phyloP scores from a whole-genome alignment of 1,140 invertebrate species.

The Dolichoris vasculosae region DNA sequence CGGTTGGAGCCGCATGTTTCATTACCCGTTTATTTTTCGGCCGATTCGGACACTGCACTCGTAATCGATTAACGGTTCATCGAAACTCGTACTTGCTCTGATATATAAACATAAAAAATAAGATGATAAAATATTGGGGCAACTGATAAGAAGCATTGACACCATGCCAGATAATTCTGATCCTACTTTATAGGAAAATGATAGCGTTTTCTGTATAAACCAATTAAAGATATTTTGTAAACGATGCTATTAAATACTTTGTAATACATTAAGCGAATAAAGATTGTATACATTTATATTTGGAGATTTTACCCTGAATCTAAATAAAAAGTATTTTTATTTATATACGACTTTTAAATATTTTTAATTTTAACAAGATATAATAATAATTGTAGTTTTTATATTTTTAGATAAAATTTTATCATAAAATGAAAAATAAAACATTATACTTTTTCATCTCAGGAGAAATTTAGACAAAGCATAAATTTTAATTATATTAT shows the following conservation, averaged over 20 bases:
- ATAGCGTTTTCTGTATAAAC: background rate
- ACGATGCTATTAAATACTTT: too few relatives aligned
- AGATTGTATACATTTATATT: background rate
- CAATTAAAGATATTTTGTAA: background rate
- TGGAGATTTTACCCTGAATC: too few relatives aligned
- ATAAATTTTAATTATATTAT: too few relatives aligned
- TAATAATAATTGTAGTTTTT: too few relatives aligned
- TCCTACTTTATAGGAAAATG: background rate
- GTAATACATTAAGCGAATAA: too few relatives aligned
- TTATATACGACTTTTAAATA: too few relatives aligned
- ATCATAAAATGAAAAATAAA: too few relatives aligned
- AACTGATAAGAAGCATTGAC: constrained; percentile 23
- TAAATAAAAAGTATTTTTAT: too few relatives aligned
- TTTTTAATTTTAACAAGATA: too few relatives aligned
- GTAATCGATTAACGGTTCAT: constrained; percentile 41
- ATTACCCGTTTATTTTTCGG: constrained; percentile 31
- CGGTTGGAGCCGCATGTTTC: constrained; percentile 17
- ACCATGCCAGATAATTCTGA: background rate
- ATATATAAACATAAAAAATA: background rate
- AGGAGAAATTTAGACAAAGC: too few relatives aligned
- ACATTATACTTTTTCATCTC: too few relatives aligned
- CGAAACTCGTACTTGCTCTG: background rate
- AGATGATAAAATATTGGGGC: constrained; percentile 6
- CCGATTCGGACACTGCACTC: constrained; percentile 13
- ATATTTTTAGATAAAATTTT: too few relatives aligned